These are phyloP conservation scores for Acleris emargana DNA, from an alignment of 2,888 invertebrate genomes.

Conservation along the genomic window DNA sequence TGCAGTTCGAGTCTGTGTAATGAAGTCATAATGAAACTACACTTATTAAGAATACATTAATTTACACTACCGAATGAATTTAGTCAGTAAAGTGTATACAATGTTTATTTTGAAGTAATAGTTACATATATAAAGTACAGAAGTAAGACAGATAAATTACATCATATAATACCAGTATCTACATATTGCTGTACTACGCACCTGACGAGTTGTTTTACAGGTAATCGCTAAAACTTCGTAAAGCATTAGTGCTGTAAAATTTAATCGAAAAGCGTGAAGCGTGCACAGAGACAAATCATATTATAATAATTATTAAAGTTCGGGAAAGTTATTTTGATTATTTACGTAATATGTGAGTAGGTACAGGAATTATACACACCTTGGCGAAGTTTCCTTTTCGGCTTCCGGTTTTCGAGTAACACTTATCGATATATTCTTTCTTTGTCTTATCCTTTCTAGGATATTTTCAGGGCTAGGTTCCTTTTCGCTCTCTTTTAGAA, in stretches of 20 bases:
- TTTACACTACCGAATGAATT: conserved; percentile 22
- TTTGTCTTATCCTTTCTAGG: conserved; percentile 78
- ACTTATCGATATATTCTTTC: conserved; percentile 78
- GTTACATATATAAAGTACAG: conserved; percentile 25
- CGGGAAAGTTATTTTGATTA: conserved; percentile 78
- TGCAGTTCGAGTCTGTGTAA: conserved; percentile 34
- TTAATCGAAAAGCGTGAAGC: conserved; percentile 79
- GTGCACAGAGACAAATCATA: conserved; percentile 76
- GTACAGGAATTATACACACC: conserved; percentile 75
- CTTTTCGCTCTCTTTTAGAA: conserved; percentile 78
- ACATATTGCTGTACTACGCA: conserved; percentile 21
- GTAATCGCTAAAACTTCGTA: conserved; percentile 56
- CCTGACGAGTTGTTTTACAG: conserved; percentile 12
- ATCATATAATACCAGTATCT: conserved; percentile 21
- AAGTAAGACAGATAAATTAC: conserved; percentile 25
- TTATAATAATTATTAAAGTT: conserved; percentile 57
- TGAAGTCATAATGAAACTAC: conserved; percentile 28
- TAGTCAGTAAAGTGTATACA: conserved; percentile 22
- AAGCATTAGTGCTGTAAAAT: conserved; percentile 80
- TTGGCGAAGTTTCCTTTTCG: conserved; percentile 71
- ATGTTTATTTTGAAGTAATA: conserved; percentile 21
- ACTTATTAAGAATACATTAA: conserved; percentile 21
- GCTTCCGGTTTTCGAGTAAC: conserved; percentile 75
- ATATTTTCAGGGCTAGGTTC: conserved; percentile 80
- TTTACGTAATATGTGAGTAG: conserved; percentile 70